Evolutionary conservation across 2,888 invertebrate genomes (phyloP), one percentile per base, ranked within the genome.

Genomic region (Drosophila helvetica): DNA sequence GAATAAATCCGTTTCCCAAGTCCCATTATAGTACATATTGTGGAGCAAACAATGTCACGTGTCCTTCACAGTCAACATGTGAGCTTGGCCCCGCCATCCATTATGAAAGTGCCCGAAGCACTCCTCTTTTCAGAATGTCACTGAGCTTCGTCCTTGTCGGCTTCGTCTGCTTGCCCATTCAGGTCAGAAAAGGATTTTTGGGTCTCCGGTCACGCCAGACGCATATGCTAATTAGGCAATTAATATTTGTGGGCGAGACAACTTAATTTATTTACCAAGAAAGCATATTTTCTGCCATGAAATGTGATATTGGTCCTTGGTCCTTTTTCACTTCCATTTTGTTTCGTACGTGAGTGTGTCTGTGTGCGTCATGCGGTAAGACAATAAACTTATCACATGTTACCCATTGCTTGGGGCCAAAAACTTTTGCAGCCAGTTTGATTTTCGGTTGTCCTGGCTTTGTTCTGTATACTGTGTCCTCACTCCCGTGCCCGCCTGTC

Each of bases 191-290:
- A 63, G 70, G 51, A 38, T 38, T 38, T 38, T 51, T 18, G 42
- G 15, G 15, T 47, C 30, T 51, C 38, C 67, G 75, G 77, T 77
- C 78, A 88, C 89, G 90, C 89, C 90, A 89, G 84, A 85, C 83
- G 87, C 91, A 90, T 91, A 92, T 92, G 92, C 92, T 92, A 92
- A 92, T 92, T 91, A 92, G 90, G 91, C 92, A 92, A 92, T 92
- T 92, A 92, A 91, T 89, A 90, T 89, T 84, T 91, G 92, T 86
- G 91, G 91, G 90, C 90, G 88, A 90, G 88, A 89, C 90, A 85
- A 86, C 86, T 90, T 89, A 86, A 89, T 88, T 88, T 89, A 84
- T 81, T 78, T 81, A 84, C 74, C 70, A 77, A 86, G 78, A 81
- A 86, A 72, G 68, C 77, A 88, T 77, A 86, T 86, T 81, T 65